A percentile compares a stretch with the other conserved stretches of the same genome.
Evolutionary conservation across 2,113 vertebrate genomes (phyloP).

Genomic region (Benitochromis conjunctus): DNA sequence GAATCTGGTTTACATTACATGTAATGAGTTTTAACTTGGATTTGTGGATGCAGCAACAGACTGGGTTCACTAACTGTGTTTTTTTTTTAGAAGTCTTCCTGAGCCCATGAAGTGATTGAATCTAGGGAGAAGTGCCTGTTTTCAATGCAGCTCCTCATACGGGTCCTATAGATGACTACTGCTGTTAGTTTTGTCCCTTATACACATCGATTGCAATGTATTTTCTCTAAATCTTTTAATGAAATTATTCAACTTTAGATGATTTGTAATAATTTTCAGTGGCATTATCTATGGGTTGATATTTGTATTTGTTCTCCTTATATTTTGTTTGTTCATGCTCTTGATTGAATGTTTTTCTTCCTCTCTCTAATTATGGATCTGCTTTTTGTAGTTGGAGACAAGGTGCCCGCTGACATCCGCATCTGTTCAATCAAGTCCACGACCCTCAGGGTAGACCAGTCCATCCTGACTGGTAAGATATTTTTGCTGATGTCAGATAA

Average conservation of each 20-base stretch:
- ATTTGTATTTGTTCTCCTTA: background rate
- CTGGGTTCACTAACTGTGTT: accelerated
- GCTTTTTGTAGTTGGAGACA: conserved; percentile 87
- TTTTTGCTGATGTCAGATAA: background rate
- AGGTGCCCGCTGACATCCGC: conserved; percentile 97
- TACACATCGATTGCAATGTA: background rate
- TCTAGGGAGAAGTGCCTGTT: background rate
- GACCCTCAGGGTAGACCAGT: conserved; percentile 95
- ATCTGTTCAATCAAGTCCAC: conserved; percentile 97
- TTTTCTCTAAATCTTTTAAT: background rate
- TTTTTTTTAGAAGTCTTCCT: too few relatives aligned
- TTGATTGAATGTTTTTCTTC: background rate
- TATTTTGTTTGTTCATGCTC: background rate
- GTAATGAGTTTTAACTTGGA: background rate
- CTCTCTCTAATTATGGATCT: background rate
- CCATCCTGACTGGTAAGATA: conserved; percentile 91
- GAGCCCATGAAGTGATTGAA: background rate
- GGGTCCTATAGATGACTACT: background rate
- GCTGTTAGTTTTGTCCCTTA: background rate
- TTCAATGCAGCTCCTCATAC: background rate
- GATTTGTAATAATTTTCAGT: background rate
- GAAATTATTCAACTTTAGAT: background rate
- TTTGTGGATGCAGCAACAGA: background rate
- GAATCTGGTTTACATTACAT: background rate
- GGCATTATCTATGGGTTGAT: background rate